These are phyloP conservation scores for Eulemur mongoz DNA, from an alignment of 2,797 vertebrate genomes.

Conservation along the genomic window DNA sequence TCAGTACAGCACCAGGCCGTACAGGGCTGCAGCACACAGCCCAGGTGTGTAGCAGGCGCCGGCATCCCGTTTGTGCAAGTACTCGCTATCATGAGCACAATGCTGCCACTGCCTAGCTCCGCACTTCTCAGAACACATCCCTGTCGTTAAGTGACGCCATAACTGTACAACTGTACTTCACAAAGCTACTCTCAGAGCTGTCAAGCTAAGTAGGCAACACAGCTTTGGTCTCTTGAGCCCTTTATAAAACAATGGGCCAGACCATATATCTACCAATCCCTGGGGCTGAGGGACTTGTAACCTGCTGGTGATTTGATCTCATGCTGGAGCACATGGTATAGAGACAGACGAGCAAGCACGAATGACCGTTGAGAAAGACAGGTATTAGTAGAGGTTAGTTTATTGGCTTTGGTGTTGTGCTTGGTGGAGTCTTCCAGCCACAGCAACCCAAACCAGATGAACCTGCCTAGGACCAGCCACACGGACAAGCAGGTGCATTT, in stretches of 20 bases:
- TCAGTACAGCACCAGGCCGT: not conserved
- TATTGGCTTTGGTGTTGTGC: not conserved
- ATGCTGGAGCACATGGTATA: conserved; percentile 70
- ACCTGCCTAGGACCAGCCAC: not conserved
- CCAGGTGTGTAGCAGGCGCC: not conserved
- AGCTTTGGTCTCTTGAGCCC: conserved; percentile 36
- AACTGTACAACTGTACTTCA: not conserved
- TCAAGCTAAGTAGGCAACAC: not conserved
- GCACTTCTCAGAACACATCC: not conserved
- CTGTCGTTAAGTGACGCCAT: not conserved
- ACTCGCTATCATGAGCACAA: not conserved
- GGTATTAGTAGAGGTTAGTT: conserved; percentile 13
- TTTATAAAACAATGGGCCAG: not conserved
- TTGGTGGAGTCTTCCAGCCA: not conserved
- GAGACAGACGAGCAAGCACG: not conserved
- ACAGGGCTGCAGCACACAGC: not conserved
- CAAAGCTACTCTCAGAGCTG: not conserved
- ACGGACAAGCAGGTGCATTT: not conserved
- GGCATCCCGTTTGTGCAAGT: not conserved
- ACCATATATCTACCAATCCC: conserved; percentile 73
- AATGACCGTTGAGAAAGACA: not conserved
- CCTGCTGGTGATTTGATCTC: conserved; percentile 74
- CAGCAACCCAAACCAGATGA: not conserved
- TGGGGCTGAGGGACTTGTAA: conserved; percentile 70
- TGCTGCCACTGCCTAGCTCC: not conserved